Percentiles rank a stretch among this genome's conserved stretches.
These are phyloP conservation scores for Melanostigma gelatinosum DNA, from an alignment of 2,113 vertebrate genomes.

Conservation along the genomic window DNA sequence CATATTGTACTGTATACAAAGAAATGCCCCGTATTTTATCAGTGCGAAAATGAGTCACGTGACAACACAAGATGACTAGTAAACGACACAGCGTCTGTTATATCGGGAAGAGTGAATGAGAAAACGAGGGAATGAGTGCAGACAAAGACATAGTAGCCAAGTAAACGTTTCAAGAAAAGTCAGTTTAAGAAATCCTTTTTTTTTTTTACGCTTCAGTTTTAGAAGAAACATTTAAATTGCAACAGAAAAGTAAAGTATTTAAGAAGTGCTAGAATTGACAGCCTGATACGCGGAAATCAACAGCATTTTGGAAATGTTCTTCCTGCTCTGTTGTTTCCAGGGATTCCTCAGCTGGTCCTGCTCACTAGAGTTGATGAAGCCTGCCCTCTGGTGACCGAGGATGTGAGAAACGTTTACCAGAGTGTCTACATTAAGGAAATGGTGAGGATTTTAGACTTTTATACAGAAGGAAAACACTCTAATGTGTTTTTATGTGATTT, in stretches of 20 bases:
- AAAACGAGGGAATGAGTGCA: background rate
- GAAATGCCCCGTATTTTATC: background rate
- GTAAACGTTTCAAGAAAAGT: too few relatives aligned
- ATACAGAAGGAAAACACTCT: background rate
- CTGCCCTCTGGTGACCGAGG: conserved; percentile 45
- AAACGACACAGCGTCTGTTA: too few relatives aligned
- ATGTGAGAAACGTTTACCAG: conserved; percentile 47
- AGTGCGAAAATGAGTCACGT: background rate
- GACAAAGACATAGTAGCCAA: background rate
- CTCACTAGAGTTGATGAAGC: conserved; percentile 59
- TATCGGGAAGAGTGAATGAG: background rate
- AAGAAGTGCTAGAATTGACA: too few relatives aligned
- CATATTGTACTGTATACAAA: background rate
- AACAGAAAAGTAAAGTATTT: background rate
- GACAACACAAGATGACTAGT: background rate
- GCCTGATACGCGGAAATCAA: background rate
- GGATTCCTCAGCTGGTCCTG: conserved; percentile 61
- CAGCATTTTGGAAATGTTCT: background rate
- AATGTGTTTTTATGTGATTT: background rate
- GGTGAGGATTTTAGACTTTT: conserved; percentile 25
- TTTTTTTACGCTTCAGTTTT: background rate
- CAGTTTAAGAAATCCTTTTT: too few relatives aligned
- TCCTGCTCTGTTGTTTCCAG: conserved; percentile 23
- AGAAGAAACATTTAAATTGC: background rate
- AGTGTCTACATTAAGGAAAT: conserved; percentile 47